Base-by-base conservation (phyloP, 2,888 invertebrate genomes). In the Galerucella pusilla region DNA sequence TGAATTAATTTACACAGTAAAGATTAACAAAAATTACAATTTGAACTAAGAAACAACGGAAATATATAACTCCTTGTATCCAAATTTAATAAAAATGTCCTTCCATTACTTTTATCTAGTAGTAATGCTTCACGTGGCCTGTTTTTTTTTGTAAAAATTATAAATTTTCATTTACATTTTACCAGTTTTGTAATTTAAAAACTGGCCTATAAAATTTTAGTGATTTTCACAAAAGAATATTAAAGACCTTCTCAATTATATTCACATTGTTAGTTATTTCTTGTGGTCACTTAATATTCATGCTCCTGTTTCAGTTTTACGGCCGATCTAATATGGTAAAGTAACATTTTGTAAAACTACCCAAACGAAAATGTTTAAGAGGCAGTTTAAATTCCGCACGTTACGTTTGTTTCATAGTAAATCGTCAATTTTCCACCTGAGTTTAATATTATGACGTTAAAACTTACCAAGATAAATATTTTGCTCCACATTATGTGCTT, bases 221-320 rank as follows among this genome's bases (percentile, higher is more conserved):
- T 7, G 5, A 14, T 14, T 0, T 52, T 52, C 14, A n/a, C n/a
- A n/a, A 12, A 49, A 12, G 11, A 49, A 3, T 28, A 45, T 64
- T 57, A 35, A 35, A 64, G 28, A 57, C 66, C 60, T 49, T 20
- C 66, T 66, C 66, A 66, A 49, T 66, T 66, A 25, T 25, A 14
- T 49, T 66, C 25, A 45, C 66, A 20, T 66, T 66, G 49, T 69
- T 69, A 60, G 49, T 68, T 59, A 59, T 68, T 59, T 59, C 69
- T 64, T 72, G 65, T 65, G 49, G 65, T 16, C 65, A 20, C 45
- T 65, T 65, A 65, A 65, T 65, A 65, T 65, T 42, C 65, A 49
- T 49, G 46, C 45, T 42, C n/a, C 20, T 52, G 66, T 12, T 28
- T 52, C 66, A 49, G 6, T 49, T 66, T 66, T 66, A 66, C 25